Evolutionary conservation across 2,888 invertebrate species (phyloP).

Genomic region (Operophtera brumata): DNA sequence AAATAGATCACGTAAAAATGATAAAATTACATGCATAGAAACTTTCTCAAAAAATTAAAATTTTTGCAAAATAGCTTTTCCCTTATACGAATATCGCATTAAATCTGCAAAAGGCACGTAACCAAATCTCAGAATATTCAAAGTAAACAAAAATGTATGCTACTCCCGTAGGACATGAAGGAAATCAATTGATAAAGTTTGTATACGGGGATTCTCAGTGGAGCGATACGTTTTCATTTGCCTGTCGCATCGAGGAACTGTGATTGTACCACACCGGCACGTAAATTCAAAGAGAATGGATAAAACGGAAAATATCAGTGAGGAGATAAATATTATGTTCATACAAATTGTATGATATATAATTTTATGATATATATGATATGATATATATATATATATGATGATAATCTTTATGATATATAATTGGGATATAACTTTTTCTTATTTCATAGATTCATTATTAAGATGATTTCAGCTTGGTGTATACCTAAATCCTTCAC

Average conservation of each 20-base stretch:
- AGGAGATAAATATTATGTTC: neutral
- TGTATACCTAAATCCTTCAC: too few relatives aligned
- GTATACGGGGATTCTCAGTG: slow-evolving; percentile 46
- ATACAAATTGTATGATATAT: too few relatives aligned
- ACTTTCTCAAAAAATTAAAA: too few relatives aligned
- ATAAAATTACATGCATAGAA: too few relatives aligned
- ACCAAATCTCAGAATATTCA: slow-evolving; percentile 35
- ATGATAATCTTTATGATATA: too few relatives aligned
- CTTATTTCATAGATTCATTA: too few relatives aligned
- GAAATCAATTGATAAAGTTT: slow-evolving; percentile 67
- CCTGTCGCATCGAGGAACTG: slow-evolving; percentile 50
- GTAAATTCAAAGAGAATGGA: slow-evolving; percentile 35
- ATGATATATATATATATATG: too few relatives aligned
- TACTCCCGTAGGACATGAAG: slow-evolving; percentile 45
- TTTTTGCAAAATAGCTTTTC: too few relatives aligned
- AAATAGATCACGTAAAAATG: too few relatives aligned
- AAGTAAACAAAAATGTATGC: slow-evolving; percentile 45
- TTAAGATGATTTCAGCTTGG: too few relatives aligned
- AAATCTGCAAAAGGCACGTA: slow-evolving; percentile 14
- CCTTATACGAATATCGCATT: slow-evolving; percentile 1
- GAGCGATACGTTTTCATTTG: slow-evolving; percentile 64
- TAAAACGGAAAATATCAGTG: slow-evolving; percentile 13
- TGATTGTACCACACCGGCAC: slow-evolving; percentile 39
- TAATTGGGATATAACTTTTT: too few relatives aligned
- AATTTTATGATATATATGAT: too few relatives aligned